A percentile compares a stretch with the other conserved stretches of the same genome.
phyloP scores from a whole-genome alignment of 1,140 invertebrate species.

The Dendroctonus valens region DNA sequence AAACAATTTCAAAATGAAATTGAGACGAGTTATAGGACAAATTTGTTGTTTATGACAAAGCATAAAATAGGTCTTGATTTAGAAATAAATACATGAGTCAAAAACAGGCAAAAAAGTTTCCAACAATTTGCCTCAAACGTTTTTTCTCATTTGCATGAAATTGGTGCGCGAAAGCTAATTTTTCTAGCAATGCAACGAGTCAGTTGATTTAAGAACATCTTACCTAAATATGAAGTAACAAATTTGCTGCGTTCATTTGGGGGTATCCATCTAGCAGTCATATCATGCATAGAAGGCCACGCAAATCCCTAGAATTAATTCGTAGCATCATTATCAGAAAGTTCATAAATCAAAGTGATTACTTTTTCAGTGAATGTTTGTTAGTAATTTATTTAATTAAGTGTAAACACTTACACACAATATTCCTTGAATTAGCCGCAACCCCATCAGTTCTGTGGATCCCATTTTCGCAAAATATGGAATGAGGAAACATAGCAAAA shows the following conservation, averaged over 20 bases:
- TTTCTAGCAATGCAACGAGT: too few relatives aligned
- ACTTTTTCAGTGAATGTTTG: too few relatives aligned
- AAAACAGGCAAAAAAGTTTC: too few relatives aligned
- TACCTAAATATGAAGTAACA: constrained; percentile 68
- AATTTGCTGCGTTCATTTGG: constrained; percentile 75
- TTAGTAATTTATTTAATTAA: neutral
- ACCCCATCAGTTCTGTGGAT: constrained; percentile 59
- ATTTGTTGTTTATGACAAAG: too few relatives aligned
- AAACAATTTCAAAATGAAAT: too few relatives aligned
- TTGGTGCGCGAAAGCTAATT: neutral
- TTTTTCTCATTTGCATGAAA: neutral
- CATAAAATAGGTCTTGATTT: too few relatives aligned
- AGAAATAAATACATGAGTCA: too few relatives aligned
- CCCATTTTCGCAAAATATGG: constrained; percentile 63
- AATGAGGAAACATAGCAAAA: constrained; percentile 68
- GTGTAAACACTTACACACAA: constrained; percentile 61
- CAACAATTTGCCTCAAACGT: too few relatives aligned
- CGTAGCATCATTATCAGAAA: too few relatives aligned
- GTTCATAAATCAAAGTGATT: too few relatives aligned
- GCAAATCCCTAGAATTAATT: constrained; percentile 63
- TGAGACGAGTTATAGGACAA: too few relatives aligned
- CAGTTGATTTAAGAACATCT: too few relatives aligned
- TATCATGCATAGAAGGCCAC: constrained; percentile 80
- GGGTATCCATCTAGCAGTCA: constrained; percentile 82
- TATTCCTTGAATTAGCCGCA: constrained; percentile 71